Percentiles rank a stretch among this genome's conserved stretches.
These are phyloP conservation scores for Tanypteryx hageni DNA, from an alignment of 2,888 invertebrate species.

Conservation along the genomic window DNA sequence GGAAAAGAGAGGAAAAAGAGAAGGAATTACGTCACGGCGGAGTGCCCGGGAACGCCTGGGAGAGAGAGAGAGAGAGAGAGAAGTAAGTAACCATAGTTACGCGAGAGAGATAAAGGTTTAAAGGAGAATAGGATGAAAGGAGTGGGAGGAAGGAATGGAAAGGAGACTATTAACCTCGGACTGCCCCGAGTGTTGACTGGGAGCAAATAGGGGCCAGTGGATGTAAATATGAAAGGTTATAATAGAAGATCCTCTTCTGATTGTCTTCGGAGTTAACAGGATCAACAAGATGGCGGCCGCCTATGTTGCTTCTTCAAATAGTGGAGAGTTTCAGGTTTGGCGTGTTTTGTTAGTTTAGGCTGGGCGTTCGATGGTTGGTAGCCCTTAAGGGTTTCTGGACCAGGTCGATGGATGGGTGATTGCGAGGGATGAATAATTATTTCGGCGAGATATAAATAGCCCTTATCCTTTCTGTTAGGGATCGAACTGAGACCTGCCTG, in stretches of 20 bases:
- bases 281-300: conserved; percentile 46
- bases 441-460: not conserved
- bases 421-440: not conserved
- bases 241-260: conserved; percentile 44
- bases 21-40: too few species aligned
- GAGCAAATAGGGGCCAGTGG: not conserved
- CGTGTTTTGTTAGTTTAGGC: conserved; percentile 40
- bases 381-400: not conserved
- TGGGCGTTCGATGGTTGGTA: not conserved
- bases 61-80: too few species aligned
- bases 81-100: too few species aligned
- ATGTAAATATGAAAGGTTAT: not conserved
- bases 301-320: conserved; percentile 52
- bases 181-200: not conserved
- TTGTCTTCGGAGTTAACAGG: conserved; percentile 44
- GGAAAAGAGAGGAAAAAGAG: not conserved
- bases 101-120: too few species aligned
- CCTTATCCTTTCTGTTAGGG: not conserved
- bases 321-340: not conserved
- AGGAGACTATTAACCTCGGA: not conserved
- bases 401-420: not conserved
- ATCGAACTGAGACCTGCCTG: not conserved
- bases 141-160: not conserved
- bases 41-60: too few species aligned
- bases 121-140: not conserved